These are phyloP conservation scores for Drosophila tripunctata DNA, from an alignment of 2,888 invertebrate species.

Conservation along the genomic window DNA sequence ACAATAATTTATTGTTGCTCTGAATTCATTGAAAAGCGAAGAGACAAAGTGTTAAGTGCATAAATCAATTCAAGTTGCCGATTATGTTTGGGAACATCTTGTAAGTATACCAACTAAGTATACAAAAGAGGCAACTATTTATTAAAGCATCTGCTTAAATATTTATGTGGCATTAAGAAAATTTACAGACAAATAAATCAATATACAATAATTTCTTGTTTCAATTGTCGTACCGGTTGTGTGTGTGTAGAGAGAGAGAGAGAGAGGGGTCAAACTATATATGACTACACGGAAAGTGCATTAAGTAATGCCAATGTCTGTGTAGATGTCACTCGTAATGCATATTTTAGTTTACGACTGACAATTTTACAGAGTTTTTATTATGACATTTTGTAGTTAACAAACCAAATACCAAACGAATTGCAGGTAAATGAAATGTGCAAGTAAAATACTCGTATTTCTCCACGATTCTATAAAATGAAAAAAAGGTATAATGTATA, in stretches of 20 bases:
- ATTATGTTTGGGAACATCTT: conserved; percentile 46
- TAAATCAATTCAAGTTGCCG: conserved; percentile 59
- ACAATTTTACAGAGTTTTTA: conserved; percentile 22
- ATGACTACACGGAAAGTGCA: conserved; percentile 60
- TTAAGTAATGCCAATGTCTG: conserved; percentile 52
- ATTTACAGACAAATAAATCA: conserved; percentile 63
- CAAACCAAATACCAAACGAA: conserved; percentile 26
- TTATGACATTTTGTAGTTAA: conserved; percentile 33
- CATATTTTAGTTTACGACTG: conserved; percentile 53
- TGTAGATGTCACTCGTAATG: conserved; percentile 44
- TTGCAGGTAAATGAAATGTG: conserved; percentile 31
- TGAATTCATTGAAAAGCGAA: conserved; percentile 21
- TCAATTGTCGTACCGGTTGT: conserved; percentile 59
- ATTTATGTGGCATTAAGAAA: conserved; percentile 64
- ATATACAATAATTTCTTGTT: conserved; percentile 58
- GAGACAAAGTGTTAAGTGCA: conserved; percentile 58
- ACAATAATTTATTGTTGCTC: conserved; percentile 46
- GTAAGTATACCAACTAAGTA: conserved; percentile 29
- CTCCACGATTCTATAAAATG: conserved; percentile 1
- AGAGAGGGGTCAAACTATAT: conserved; percentile 6
- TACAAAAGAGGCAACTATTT: conserved; percentile 35
- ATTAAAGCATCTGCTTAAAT: conserved; percentile 48
- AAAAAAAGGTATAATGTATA: conserved; percentile 9
- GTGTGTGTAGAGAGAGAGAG: neutral
- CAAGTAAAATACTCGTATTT: conserved; percentile 15